phyloP scores from a whole-genome alignment of 2,888 invertebrate species.

The Pachymerium ferrugineum region DNA sequence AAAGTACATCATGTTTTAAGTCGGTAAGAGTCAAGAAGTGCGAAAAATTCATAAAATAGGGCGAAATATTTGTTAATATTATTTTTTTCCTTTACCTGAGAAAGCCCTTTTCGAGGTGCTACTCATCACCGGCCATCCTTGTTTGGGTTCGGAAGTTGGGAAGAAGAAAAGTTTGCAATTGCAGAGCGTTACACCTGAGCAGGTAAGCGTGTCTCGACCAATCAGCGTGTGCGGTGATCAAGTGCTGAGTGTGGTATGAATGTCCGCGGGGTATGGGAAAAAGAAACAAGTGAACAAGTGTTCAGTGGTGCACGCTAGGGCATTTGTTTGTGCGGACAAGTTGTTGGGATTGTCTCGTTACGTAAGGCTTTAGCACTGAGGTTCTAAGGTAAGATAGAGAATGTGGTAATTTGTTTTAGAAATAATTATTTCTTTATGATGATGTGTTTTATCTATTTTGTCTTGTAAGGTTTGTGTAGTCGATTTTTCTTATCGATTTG shows the following conservation, averaged over 20 bases:
- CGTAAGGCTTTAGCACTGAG: not conserved
- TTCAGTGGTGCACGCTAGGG: slow-evolving; percentile 1
- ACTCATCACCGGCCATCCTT: slow-evolving; percentile 17
- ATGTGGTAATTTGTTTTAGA: not conserved
- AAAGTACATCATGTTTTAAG: not conserved
- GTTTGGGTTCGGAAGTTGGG: not conserved
- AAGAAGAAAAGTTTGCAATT: too few species aligned
- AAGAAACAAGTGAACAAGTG: not conserved
- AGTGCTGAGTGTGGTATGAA: not conserved
- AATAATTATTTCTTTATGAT: not conserved
- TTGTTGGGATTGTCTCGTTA: not conserved
- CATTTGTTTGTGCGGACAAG: not conserved
- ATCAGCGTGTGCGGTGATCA: not conserved
- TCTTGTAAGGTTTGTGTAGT: not conserved
- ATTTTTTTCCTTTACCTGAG: not conserved
- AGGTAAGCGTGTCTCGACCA: not conserved
- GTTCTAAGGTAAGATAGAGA: too few species aligned
- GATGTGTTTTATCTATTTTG: not conserved
- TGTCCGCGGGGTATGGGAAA: not conserved
- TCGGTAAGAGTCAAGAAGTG: not conserved
- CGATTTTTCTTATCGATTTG: not conserved
- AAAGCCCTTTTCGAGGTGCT: not conserved
- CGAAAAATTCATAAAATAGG: not conserved
- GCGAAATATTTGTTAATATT: not conserved
- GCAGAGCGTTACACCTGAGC: not conserved